A percentile compares a stretch with the other conserved stretches of the same genome.
phyloP scores from a whole-genome alignment of 1,140 invertebrate genomes.

The Aplysia californica region DNA sequence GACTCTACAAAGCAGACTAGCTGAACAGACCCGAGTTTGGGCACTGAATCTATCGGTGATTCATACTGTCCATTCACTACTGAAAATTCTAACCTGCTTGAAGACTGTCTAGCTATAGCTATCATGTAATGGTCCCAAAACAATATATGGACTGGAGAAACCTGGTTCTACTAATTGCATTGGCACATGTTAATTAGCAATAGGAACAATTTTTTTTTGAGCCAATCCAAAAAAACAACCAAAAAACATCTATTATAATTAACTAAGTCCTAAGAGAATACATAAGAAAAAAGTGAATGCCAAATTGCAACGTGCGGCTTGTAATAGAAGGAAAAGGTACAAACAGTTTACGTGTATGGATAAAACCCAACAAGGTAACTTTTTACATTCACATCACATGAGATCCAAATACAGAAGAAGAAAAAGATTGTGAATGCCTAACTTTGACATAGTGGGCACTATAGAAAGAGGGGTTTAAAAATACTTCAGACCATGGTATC shows the following conservation, averaged over 20 bases:
- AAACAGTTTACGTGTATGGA: background rate
- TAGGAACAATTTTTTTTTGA: too few relatives aligned
- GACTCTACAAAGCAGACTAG: background rate
- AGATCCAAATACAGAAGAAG: background rate
- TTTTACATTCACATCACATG: constrained; percentile 3
- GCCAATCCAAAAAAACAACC: too few relatives aligned
- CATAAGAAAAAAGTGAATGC: background rate
- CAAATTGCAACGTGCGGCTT: background rate
- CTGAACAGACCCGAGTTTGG: background rate
- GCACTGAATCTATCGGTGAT: background rate
- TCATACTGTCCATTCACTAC: background rate
- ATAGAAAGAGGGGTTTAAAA: too few relatives aligned
- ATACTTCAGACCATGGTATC: too few relatives aligned
- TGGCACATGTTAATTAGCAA: too few relatives aligned
- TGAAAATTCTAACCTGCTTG: background rate
- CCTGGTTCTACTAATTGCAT: too few relatives aligned
- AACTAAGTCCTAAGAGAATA: background rate
- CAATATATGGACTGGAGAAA: too few relatives aligned
- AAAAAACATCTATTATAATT: too few relatives aligned
- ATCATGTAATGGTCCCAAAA: constrained; percentile 30
- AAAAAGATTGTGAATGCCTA: background rate
- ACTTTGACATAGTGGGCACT: too few relatives aligned
- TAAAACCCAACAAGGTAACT: background rate
- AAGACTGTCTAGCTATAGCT: constrained; percentile 20
- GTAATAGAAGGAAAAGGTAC: background rate